Evolutionary conservation across 2,888 invertebrate genomes (phyloP), one percentile per base, ranked within the genome.

Genomic region (Sarcophaga variegata): DNA sequence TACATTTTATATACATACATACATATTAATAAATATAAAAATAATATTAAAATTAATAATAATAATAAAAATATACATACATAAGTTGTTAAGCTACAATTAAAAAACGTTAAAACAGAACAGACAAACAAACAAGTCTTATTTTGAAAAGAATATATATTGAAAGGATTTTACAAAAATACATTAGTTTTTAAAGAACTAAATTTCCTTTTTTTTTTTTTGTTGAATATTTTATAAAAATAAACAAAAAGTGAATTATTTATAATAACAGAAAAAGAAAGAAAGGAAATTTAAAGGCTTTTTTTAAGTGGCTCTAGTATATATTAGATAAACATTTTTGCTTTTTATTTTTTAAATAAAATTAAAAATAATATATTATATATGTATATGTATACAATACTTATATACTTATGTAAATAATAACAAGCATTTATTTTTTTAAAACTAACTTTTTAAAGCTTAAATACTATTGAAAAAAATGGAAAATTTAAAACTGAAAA

Each of bases 131-230:
- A 64, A 63, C 70, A 74, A 74, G 59, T 63, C 22, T 63, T 27
- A 8, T 8, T 37, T 37, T 37, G 37, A 37, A 37, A 59, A 6
- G 59, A 47, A 72, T 60, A 70, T 80, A 80, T 70, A 84, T 87
- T 87, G 87, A 87, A 87, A 87, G 87, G 81, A 81, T 82, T 84
- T 78, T 69, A 87, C 79, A 87, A 83, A 87, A 87, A 87, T 87
- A 87, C 87, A 87, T 59, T 87, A 87, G 87, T 79, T 72, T 80
- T 67, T 67, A 87, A 76, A 27, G 20, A 45, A 67, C 10, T 12
- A 67, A 54, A 54, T 54, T 54, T 54, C 54, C 67, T 60, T 37
- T 37, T 37, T 37, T 37, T 37, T 20, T 37, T 37, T 37, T 37
- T 37, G 2, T 37, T 37, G 37, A 37, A 37, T 37, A 54, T n/a